Conservation (phyloP, 2,888 invertebrate genomes). For the Pseudococcus longispinus region DNA sequence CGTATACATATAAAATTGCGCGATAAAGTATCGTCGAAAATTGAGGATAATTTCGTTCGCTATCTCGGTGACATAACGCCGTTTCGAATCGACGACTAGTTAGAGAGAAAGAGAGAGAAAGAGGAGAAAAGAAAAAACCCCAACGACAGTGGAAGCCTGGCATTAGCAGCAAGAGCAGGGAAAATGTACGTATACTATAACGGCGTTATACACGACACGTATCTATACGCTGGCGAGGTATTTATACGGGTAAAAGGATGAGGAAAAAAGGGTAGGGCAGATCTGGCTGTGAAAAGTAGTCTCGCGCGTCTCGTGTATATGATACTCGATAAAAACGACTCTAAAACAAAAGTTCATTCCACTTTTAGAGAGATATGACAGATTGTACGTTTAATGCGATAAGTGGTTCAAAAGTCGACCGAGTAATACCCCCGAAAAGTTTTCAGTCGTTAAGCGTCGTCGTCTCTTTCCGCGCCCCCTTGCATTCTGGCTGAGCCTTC, state of each 20-base stretch:
- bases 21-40: conserved; percentile 31
- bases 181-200: background rate
- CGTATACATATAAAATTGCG: conserved; percentile 9
- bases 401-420: conserved; percentile 33
- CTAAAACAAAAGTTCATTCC: conserved; percentile 40
- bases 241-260: background rate
- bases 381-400: conserved; percentile 41
- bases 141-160: background rate
- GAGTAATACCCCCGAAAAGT: conserved; percentile 16
- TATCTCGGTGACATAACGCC: conserved; percentile 29
- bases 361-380: conserved; percentile 43
- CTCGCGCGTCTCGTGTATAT: background rate
- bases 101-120: too few species aligned
- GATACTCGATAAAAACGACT: conserved; percentile 7
- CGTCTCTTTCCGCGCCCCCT: too few species aligned
- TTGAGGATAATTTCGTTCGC: conserved; percentile 42
- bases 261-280: background rate
- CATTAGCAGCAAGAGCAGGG: background rate
- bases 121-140: background rate
- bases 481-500: background rate
- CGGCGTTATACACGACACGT: background rate
- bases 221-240: background rate
- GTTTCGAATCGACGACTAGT: conserved; percentile 19
- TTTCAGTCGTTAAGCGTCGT: conserved; percentile 7
- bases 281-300: conserved; percentile 31